phyloP scores from a whole-genome alignment of 1,140 invertebrate species.

The Drosophila sturtevanti region DNA sequence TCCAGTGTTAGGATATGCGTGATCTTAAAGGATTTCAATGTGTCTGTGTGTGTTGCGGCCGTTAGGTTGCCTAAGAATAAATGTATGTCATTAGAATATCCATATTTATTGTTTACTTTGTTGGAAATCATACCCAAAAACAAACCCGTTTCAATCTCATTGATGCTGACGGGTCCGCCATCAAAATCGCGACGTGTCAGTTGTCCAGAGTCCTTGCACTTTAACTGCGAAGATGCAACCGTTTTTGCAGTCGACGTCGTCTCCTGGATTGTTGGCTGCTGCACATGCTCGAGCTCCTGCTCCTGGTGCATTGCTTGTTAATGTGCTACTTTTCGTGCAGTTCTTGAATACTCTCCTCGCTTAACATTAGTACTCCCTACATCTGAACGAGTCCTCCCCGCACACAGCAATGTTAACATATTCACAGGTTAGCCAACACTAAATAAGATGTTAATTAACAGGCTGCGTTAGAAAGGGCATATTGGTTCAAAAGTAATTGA shows the following conservation, averaged over 20 bases:
- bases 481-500: too few species aligned
- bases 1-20: constrained; percentile 92
- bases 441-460: too few species aligned
- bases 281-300: constrained; percentile 11
- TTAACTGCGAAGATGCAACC: constrained; percentile 9
- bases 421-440: too few species aligned
- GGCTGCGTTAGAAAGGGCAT: too few species aligned
- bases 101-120: too few species aligned
- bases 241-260: background rate
- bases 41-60: constrained; percentile 89
- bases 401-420: too few species aligned
- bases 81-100: background rate
- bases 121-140: constrained; percentile 85
- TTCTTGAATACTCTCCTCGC: too few species aligned
- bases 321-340: background rate
- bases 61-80: constrained; percentile 88
- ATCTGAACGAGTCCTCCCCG: too few species aligned
- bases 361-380: too few species aligned
- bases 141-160: constrained; percentile 88
- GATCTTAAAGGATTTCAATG: constrained; percentile 87
- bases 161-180: constrained; percentile 86
- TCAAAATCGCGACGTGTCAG: constrained; percentile 84
- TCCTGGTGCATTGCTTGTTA: background rate
- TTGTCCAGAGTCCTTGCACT: constrained; percentile 53
- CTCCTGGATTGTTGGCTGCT: background rate